Conservation (phyloP, 2,113 vertebrate species). For the Mus spicilegus region DNA sequence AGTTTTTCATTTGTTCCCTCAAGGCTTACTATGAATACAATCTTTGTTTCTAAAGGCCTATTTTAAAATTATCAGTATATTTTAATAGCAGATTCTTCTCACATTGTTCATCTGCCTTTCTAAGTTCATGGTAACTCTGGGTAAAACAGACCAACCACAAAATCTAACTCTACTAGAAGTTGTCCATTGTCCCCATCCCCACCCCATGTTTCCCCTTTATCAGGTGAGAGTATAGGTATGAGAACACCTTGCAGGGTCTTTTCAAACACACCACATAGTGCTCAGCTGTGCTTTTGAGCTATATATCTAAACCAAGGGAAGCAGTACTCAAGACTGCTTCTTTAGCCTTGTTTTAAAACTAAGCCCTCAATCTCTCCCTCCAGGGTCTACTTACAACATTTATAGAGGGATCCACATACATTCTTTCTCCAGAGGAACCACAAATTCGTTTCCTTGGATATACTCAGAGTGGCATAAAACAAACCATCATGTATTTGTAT, state of each 20-base stretch:
- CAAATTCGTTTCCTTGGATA: background rate
- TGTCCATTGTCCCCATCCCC: background rate
- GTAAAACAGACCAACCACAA: background rate
- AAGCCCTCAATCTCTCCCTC: background rate
- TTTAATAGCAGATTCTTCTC: background rate
- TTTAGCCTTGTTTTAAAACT: background rate
- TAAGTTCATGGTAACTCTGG: background rate
- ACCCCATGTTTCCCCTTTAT: background rate
- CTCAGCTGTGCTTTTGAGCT: background rate
- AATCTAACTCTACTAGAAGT: background rate
- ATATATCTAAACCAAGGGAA: background rate
- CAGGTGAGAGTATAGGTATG: background rate
- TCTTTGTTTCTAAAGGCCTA: background rate
- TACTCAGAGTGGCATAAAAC: background rate
- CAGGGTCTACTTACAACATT: background rate
- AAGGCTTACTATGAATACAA: background rate
- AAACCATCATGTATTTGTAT: background rate
- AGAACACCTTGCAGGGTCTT: background rate
- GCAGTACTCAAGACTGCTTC: background rate
- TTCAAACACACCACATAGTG: background rate
- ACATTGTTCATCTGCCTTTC: background rate
- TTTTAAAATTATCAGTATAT: slow-evolving; percentile 25
- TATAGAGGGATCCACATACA: background rate
- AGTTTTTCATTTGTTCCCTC: background rate
- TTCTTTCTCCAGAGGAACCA: background rate